phyloP scores from a whole-genome alignment of 2,888 invertebrate species.

The Galerucella nymphaeae region DNA sequence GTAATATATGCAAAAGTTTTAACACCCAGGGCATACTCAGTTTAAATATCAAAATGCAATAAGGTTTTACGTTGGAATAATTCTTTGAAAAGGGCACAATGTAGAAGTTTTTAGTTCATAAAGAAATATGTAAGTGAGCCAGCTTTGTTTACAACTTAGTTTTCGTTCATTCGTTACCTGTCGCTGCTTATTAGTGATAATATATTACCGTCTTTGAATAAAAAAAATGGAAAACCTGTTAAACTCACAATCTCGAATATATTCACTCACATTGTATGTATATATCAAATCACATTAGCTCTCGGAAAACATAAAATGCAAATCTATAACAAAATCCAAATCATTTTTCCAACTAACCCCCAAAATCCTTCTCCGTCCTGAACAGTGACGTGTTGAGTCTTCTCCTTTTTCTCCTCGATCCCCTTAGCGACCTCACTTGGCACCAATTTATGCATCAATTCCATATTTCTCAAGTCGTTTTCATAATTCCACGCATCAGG shows the following conservation, averaged over 20 bases:
- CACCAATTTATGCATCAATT: slow-evolving; percentile 65
- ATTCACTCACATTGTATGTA: slow-evolving; percentile 1
- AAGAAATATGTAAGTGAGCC: too few species aligned
- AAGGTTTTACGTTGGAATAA: too few species aligned
- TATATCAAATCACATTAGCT: slow-evolving; percentile 28
- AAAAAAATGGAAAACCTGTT: too few species aligned
- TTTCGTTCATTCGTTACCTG: too few species aligned
- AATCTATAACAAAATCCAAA: slow-evolving; percentile 37
- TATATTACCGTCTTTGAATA: too few species aligned
- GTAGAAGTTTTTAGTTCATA: too few species aligned
- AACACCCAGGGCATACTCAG: too few species aligned
- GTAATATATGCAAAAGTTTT: too few species aligned
- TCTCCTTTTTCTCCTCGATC: slow-evolving; percentile 13
- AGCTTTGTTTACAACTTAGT: too few species aligned
- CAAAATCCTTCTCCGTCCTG: slow-evolving; percentile 32
- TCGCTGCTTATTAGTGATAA: too few species aligned
- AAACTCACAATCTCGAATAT: background rate
- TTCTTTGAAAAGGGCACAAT: too few species aligned
- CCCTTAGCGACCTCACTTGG: slow-evolving; percentile 28
- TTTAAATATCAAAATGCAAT: too few species aligned
- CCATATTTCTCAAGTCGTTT: slow-evolving; percentile 67
- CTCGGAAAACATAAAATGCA: slow-evolving; percentile 24
- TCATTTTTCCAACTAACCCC: slow-evolving; percentile 36
- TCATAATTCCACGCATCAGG: slow-evolving; percentile 66
- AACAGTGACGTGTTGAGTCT: slow-evolving; percentile 37